phyloP scores from a whole-genome alignment of 37 sponge, comb jelly and placozoan species.

The Ianthella basta region DNA sequence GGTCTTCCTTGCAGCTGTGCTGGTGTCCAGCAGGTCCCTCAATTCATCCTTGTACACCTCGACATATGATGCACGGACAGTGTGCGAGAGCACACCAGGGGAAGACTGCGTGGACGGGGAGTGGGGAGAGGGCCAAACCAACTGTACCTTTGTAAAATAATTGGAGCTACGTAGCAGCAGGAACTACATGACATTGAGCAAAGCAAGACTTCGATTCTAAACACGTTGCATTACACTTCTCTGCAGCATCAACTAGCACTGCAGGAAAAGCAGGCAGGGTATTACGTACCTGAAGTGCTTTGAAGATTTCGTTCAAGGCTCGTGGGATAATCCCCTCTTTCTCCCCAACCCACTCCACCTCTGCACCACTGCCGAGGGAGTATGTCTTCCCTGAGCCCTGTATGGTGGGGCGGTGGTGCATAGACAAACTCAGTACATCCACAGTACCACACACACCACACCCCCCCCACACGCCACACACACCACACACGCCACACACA shows the following conservation, averaged over 20 bases:
- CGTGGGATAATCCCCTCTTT: constrained; percentile 66
- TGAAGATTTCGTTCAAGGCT: constrained; percentile 61
- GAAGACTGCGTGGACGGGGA: not conserved
- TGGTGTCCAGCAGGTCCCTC: constrained; percentile 45
- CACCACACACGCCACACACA: too few relatives aligned
- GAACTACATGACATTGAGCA: too few relatives aligned
- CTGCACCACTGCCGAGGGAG: constrained; percentile 61
- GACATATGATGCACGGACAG: constrained; percentile 60
- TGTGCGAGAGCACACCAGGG: not conserved
- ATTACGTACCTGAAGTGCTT: constrained; percentile 3
- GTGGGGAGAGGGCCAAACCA: not conserved
- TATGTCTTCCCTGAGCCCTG: constrained; percentile 73
- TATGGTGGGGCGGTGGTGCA: not conserved
- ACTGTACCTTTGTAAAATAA: too few relatives aligned
- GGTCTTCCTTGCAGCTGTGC: not conserved
- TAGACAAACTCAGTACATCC: not conserved
- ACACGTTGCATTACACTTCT: too few relatives aligned
- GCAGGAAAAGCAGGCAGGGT: too few relatives aligned
- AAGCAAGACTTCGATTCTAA: too few relatives aligned
- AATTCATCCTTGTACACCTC: constrained; percentile 74
- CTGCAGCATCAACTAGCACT: too few relatives aligned
- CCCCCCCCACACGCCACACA: too few relatives aligned
- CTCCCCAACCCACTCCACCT: constrained; percentile 29
- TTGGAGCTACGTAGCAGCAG: too few relatives aligned
- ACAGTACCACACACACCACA: too few relatives aligned